Evolutionary conservation across 2,113 vertebrate genomes (phyloP).

Genomic region (Thamnophis sirtalis): DNA sequence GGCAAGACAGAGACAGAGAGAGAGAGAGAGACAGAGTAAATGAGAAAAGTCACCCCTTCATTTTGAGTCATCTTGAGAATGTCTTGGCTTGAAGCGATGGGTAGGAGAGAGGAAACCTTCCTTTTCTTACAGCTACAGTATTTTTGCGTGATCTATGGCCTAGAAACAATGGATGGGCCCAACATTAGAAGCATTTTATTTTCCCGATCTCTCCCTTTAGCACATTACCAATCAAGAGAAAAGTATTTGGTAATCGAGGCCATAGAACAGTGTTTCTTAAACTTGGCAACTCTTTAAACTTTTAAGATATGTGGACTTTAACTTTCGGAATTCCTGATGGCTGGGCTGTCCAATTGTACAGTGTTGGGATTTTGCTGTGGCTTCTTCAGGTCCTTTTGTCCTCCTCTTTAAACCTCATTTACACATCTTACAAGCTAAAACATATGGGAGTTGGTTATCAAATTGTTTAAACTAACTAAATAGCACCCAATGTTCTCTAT

Average conservation of each 20-base stretch:
- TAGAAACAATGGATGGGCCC: not conserved
- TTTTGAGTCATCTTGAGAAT: not conserved
- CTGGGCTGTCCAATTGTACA: not conserved
- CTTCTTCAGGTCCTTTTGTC: not conserved
- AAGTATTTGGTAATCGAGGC: not conserved
- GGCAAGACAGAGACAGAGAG: not conserved
- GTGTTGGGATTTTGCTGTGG: not conserved
- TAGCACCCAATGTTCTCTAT: not conserved
- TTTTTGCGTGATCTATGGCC: not conserved
- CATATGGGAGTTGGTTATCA: not conserved
- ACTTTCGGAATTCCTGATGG: not conserved
- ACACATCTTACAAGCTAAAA: not conserved
- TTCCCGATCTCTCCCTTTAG: not conserved
- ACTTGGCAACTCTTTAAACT: not conserved
- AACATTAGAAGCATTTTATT: not conserved
- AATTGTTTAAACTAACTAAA: not conserved
- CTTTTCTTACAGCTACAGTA: not conserved
- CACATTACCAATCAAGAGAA: not conserved
- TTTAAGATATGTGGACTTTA: not conserved
- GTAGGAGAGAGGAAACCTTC: not conserved
- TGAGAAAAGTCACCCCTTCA: not conserved
- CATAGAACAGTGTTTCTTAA: not conserved
- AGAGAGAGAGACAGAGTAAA: not conserved
- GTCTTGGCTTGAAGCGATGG: not conserved
- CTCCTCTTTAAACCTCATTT: not conserved